Evolutionary conservation across 2,113 vertebrate species (phyloP).

Genomic region (Coptodon rendalli): DNA sequence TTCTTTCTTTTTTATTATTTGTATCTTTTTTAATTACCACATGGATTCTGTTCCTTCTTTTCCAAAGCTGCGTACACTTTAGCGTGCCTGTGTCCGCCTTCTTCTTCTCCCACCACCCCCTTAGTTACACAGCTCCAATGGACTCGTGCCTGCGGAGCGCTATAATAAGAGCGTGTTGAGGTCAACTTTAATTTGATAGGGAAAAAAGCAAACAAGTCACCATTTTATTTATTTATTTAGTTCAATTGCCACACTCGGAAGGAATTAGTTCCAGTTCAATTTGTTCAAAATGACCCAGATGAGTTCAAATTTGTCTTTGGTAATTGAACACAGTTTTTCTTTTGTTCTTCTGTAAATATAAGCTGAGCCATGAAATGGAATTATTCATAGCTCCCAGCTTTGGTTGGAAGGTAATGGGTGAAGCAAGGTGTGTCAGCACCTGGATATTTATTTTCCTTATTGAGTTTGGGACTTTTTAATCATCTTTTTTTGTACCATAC

Average conservation of each 20-base stretch:
- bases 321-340: constrained; percentile 54
- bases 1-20: background rate
- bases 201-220: constrained; percentile 21
- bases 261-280: constrained; percentile 55
- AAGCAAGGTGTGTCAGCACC: background rate
- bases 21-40: background rate
- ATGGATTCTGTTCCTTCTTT: background rate
- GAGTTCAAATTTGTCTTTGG: constrained; percentile 57
- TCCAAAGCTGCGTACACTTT: background rate
- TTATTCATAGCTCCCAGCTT: constrained; percentile 32
- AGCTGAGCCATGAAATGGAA: constrained; percentile 45
- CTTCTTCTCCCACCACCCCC: background rate
- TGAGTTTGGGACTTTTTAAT: background rate
- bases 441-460: background rate
- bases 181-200: constrained; percentile 56
- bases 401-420: constrained; percentile 20
- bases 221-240: constrained; percentile 46
- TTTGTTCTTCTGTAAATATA: constrained; percentile 54
- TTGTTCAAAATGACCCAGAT: constrained; percentile 53
- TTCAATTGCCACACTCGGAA: constrained; percentile 34
- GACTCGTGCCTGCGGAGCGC: constrained; percentile 3
- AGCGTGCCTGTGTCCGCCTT: background rate
- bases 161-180: constrained; percentile 38
- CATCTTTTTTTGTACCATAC: background rate
- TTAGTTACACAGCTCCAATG: constrained; percentile 19